phyloP scores from a whole-genome alignment of 2,888 invertebrate species.

The Drosophila prostipennis region DNA sequence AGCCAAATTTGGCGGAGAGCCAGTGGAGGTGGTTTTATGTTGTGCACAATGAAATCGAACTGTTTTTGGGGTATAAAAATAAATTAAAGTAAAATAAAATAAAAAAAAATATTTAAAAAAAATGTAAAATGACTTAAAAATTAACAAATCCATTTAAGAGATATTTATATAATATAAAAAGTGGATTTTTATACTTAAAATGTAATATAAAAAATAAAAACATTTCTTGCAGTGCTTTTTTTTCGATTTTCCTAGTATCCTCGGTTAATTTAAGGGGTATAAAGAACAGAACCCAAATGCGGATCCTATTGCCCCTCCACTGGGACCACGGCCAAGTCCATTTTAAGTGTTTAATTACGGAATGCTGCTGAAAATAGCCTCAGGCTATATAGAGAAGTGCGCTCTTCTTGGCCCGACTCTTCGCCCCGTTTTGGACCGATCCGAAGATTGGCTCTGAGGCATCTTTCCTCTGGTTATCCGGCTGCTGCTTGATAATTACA shows the following conservation, averaged over 20 bases:
- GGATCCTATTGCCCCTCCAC: slow-evolving; percentile 35
- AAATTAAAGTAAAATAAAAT: too few relatives aligned
- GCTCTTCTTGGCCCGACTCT: not conserved
- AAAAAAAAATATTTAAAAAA: too few relatives aligned
- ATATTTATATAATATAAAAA: too few relatives aligned
- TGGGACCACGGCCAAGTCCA: slow-evolving; percentile 39
- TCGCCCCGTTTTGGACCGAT: not conserved
- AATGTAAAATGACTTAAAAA: too few relatives aligned
- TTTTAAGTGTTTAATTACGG: slow-evolving; percentile 76
- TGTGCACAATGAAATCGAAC: not conserved
- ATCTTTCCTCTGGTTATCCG: slow-evolving; percentile 27
- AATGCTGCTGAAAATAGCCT: slow-evolving; percentile 76
- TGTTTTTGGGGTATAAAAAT: too few relatives aligned
- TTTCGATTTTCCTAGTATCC: not conserved
- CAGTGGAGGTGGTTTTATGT: not conserved
- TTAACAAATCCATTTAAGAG: too few relatives aligned
- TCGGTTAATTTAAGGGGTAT: slow-evolving; percentile 6
- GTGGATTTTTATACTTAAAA: too few relatives aligned
- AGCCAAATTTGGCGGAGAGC: not conserved
- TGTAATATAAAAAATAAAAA: too few relatives aligned
- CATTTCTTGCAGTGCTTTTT: not conserved
- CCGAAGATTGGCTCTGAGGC: slow-evolving; percentile 10
- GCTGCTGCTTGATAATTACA: slow-evolving; percentile 73
- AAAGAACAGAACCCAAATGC: slow-evolving; percentile 5
- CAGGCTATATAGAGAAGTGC: slow-evolving; percentile 61